These are phyloP conservation scores for Acrobasis repandana DNA, from an alignment of 2,888 invertebrate species.

Conservation along the genomic window DNA sequence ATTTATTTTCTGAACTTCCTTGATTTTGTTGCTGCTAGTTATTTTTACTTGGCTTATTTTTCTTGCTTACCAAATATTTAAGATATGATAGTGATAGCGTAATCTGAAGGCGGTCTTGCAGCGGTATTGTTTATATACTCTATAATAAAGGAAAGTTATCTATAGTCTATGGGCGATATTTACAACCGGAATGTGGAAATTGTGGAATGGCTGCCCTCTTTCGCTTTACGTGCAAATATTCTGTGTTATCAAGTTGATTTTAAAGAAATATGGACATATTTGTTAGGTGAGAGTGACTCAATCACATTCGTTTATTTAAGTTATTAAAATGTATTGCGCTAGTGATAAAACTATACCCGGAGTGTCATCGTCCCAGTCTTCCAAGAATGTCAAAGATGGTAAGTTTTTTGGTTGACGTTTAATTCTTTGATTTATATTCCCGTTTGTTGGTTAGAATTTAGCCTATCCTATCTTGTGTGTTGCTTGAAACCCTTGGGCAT, in stretches of 20 bases:
- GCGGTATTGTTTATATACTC: not conserved
- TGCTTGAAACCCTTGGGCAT: not conserved
- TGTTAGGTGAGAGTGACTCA: constrained; percentile 83
- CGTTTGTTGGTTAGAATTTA: constrained; percentile 4
- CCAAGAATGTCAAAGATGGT: constrained; percentile 90
- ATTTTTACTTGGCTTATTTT: no score
- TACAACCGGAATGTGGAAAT: constrained; percentile 82
- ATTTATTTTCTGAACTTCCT: no score
- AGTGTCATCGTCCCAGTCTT: constrained; percentile 87
- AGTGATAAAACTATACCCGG: constrained; percentile 89
- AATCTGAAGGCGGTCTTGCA: not conserved
- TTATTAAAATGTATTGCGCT: constrained; percentile 87
- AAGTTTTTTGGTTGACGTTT: constrained; percentile 69
- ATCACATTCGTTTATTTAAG: constrained; percentile 53
- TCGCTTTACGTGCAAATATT: constrained; percentile 66
- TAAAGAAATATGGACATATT: constrained; percentile 73
- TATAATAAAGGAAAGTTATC: constrained; percentile 31
- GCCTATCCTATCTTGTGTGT: not conserved
- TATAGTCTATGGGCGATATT: constrained; percentile 67
- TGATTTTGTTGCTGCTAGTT: no score
- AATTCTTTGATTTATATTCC: constrained; percentile 2
- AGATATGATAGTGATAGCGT: no score
- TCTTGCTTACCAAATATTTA: no score
- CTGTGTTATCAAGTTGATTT: constrained; percentile 61
- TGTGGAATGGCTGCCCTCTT: constrained; percentile 80